Evolutionary conservation across 2,888 invertebrate genomes (phyloP).

Genomic region (Acleris literana): DNA sequence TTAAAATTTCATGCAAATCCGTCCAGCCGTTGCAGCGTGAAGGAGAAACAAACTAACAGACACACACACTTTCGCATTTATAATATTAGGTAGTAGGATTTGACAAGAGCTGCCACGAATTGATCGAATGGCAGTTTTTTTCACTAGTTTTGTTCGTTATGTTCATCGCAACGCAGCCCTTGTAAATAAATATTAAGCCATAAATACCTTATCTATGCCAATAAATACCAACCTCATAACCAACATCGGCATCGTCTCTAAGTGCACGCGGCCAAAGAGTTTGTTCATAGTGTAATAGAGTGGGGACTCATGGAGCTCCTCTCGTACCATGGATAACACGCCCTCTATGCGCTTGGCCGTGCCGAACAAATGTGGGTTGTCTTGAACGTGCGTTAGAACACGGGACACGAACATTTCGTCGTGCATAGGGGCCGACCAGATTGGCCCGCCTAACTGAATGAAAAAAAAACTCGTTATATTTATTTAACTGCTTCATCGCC

Average conservation of each 20-base stretch:
- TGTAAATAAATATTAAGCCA: too few relatives aligned
- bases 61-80: too few relatives aligned
- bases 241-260: slow-evolving; percentile 87
- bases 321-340: slow-evolving; percentile 89
- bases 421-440: slow-evolving; percentile 96
- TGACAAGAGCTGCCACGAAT: too few relatives aligned
- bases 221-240: slow-evolving; percentile 82
- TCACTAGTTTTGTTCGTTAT: too few relatives aligned
- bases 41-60: too few relatives aligned
- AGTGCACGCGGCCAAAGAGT: slow-evolving; percentile 88
- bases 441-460: slow-evolving; percentile 93
- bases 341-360: slow-evolving; percentile 92
- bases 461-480: background rate
- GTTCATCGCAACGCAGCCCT: too few relatives aligned
- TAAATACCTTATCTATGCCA: background rate
- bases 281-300: slow-evolving; percentile 94
- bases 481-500: too few relatives aligned
- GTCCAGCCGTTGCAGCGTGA: too few relatives aligned
- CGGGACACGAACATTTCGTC: slow-evolving; percentile 88
- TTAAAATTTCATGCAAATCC: too few relatives aligned
- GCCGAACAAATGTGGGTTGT: slow-evolving; percentile 75
- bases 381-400: slow-evolving; percentile 81
- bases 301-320: slow-evolving; percentile 93
- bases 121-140: too few relatives aligned
- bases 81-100: too few relatives aligned